A percentile compares a stretch with the other conserved stretches of the same genome.
phyloP scores from a whole-genome alignment of 2,113 vertebrate genomes.

The Eretmochelys imbricata region DNA sequence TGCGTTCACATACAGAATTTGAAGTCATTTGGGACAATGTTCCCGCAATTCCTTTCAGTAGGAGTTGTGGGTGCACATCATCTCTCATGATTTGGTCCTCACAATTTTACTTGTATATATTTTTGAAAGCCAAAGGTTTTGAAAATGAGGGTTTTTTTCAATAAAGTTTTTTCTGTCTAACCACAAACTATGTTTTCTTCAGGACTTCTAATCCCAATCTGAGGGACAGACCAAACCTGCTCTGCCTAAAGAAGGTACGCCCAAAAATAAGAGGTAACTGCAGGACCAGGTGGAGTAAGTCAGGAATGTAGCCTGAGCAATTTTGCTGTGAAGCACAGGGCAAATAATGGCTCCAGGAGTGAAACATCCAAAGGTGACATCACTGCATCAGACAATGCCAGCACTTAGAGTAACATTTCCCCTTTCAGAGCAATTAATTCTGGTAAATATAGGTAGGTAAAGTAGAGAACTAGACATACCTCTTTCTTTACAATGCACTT shows the following conservation, averaged over 20 bases:
- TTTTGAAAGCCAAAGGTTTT: not conserved
- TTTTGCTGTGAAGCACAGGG: not conserved
- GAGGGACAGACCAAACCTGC: not conserved
- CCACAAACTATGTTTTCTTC: not conserved
- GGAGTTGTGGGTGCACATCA: not conserved
- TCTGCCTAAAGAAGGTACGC: not conserved
- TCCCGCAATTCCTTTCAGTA: not conserved
- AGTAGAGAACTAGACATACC: not conserved
- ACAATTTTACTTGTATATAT: not conserved
- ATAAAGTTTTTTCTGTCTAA: not conserved
- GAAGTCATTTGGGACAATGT: not conserved
- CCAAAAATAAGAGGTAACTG: not conserved
- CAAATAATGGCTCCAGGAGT: not conserved
- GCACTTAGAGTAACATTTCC: not conserved
- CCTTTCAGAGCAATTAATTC: conserved; percentile 22
- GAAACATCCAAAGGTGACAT: conserved; percentile 1
- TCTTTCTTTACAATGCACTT: not conserved
- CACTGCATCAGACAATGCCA: not conserved
- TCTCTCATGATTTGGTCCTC: not conserved
- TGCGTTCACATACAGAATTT: not conserved
- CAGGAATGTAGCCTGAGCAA: not conserved
- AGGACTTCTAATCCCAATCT: not conserved
- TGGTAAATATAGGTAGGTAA: not conserved
- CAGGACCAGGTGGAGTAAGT: not conserved
- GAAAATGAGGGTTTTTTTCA: not conserved